Evolutionary conservation across 2,797 vertebrate species (phyloP).

Genomic region (Staurois parvus): DNA sequence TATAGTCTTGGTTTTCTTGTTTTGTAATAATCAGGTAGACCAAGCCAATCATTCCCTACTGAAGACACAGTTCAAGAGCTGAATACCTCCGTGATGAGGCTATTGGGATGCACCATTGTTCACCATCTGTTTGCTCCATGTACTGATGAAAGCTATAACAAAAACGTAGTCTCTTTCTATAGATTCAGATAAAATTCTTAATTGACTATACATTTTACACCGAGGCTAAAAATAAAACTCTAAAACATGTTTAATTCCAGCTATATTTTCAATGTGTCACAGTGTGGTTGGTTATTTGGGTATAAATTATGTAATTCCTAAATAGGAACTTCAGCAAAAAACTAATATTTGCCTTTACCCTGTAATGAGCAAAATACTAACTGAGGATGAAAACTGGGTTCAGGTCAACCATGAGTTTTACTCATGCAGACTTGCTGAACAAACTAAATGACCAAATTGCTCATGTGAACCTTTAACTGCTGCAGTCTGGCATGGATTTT

Average conservation of each 20-base stretch:
- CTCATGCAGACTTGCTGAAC: too few relatives aligned
- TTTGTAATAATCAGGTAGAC: conserved; percentile 33
- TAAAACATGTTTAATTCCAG: background rate
- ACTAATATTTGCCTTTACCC: too few relatives aligned
- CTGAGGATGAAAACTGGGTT: too few relatives aligned
- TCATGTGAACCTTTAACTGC: too few relatives aligned
- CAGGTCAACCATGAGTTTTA: too few relatives aligned
- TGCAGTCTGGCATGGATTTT: too few relatives aligned
- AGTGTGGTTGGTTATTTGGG: background rate
- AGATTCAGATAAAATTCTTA: background rate
- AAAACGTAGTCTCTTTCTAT: background rate
- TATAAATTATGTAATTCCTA: background rate
- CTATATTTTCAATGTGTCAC: too few relatives aligned
- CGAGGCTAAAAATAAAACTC: background rate
- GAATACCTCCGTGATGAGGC: conserved; percentile 27
- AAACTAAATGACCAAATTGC: too few relatives aligned
- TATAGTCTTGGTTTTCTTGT: background rate
- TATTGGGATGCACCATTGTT: conserved; percentile 28
- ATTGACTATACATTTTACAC: background rate
- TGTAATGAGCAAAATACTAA: too few relatives aligned
- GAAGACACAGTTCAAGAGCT: background rate
- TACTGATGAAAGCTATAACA: background rate
- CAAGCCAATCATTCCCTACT: background rate
- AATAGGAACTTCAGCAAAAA: background rate
- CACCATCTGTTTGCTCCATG: conserved; percentile 4